These are phyloP conservation scores for Acronicta aceris DNA, from an alignment of 2,888 invertebrate genomes.

Conservation along the genomic window DNA sequence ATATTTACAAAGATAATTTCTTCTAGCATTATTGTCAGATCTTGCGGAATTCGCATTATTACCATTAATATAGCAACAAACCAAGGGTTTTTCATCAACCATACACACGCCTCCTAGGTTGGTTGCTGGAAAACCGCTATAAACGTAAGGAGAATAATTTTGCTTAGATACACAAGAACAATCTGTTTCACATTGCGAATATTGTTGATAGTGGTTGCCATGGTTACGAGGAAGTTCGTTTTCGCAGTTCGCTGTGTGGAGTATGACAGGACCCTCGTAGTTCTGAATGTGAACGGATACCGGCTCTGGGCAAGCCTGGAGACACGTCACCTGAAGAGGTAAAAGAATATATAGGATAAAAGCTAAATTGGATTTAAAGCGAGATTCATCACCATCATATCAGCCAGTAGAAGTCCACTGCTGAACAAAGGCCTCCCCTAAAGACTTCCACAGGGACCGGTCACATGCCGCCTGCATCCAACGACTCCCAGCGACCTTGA, in stretches of 20 bases:
- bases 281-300: slow-evolving; percentile 71
- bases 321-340: slow-evolving; percentile 56
- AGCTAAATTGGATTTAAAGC: no score
- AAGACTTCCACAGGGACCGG: no score
- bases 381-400: no score
- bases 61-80: slow-evolving; percentile 16
- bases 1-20: slow-evolving; percentile 18
- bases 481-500: no score
- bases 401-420: no score
- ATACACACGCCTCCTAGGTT: slow-evolving; percentile 8
- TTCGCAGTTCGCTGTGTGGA: slow-evolving; percentile 39
- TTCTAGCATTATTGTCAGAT: slow-evolving; percentile 9
- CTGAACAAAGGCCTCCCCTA: no score
- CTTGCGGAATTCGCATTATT: slow-evolving; percentile 2
- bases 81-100: slow-evolving; percentile 7
- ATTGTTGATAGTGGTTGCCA: slow-evolving; percentile 21
- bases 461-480: no score
- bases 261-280: slow-evolving; percentile 70
- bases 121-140: slow-evolving; percentile 6
- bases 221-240: slow-evolving; percentile 28
- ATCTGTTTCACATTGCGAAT: slow-evolving; percentile 32
- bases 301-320: slow-evolving; percentile 59
- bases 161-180: slow-evolving; percentile 49
- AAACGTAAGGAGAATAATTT: slow-evolving; percentile 15
- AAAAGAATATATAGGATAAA: no score